phyloP scores from a whole-genome alignment of 2,888 invertebrate species.

The Sepioteuthis lessoniana region DNA sequence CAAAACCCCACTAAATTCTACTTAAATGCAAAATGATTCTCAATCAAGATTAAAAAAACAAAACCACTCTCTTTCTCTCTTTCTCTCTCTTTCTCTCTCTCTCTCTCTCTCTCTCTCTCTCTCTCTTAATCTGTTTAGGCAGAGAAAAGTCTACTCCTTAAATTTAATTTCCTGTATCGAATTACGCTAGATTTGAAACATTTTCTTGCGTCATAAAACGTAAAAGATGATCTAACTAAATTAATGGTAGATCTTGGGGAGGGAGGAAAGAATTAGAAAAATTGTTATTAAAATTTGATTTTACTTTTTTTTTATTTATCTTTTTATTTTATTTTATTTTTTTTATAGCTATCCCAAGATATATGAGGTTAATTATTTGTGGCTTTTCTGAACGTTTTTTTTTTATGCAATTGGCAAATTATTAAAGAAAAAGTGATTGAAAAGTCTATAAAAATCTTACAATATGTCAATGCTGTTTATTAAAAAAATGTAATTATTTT shows the following conservation, averaged over 20 bases:
- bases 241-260: neutral
- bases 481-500: neutral
- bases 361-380: neutral
- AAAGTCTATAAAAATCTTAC: neutral
- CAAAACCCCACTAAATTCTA: neutral
- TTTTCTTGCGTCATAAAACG: neutral
- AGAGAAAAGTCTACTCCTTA: conserved; percentile 33
- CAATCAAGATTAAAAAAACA: neutral
- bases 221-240: neutral
- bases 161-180: conserved; percentile 33
- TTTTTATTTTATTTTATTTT: neutral
- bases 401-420: neutral
- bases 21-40: neutral
- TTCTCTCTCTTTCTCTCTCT: neutral
- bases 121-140: neutral
- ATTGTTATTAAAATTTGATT: neutral
- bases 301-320: neutral
- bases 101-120: neutral
- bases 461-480: neutral
- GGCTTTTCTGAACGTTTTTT: neutral
- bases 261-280: neutral
- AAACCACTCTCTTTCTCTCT: too few relatives aligned
- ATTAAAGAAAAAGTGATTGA: neutral
- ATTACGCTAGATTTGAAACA: conserved; percentile 33
- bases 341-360: neutral